Evolutionary conservation across 2,797 vertebrate species (phyloP).

Genomic region (Alauda arvensis): DNA sequence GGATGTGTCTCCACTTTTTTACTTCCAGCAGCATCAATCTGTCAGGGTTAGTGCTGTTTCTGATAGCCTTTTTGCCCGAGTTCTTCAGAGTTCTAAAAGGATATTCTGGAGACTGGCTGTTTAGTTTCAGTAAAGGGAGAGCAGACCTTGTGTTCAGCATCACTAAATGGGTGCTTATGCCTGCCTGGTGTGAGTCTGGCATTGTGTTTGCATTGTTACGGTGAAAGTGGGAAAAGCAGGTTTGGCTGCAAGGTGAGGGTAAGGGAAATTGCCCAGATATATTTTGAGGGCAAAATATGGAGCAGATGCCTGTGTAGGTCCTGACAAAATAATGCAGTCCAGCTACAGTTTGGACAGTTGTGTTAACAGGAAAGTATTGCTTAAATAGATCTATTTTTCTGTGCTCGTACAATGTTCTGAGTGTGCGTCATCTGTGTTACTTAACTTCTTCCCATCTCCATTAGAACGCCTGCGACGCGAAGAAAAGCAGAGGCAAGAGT

Average conservation of each 20-base stretch:
- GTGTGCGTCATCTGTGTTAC: background rate
- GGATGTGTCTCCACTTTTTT: conserved; percentile 31
- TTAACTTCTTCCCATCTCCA: background rate
- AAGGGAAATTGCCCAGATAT: background rate
- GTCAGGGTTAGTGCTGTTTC: conserved; percentile 40
- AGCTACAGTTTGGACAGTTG: background rate
- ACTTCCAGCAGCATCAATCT: conserved; percentile 12
- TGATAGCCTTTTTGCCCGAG: background rate
- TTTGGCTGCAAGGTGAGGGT: background rate
- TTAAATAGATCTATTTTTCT: background rate
- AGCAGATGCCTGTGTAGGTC: background rate
- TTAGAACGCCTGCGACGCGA: conserved; percentile 93
- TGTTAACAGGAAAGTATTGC: background rate
- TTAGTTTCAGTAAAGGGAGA: background rate
- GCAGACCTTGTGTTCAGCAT: background rate
- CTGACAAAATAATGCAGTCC: background rate
- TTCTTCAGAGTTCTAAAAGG: background rate
- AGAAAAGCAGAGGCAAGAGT: conserved; percentile 92
- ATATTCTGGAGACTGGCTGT: background rate
- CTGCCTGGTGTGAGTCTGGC: background rate
- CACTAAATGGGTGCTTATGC: background rate
- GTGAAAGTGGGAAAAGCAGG: background rate
- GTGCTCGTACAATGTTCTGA: background rate
- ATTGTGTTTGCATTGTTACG: background rate
- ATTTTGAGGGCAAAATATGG: background rate